A percentile compares a stretch with the other conserved stretches of the same genome.
These are phyloP conservation scores for Cheilosia scutellata DNA, from an alignment of 2,888 invertebrate species.

Conservation along the genomic window DNA sequence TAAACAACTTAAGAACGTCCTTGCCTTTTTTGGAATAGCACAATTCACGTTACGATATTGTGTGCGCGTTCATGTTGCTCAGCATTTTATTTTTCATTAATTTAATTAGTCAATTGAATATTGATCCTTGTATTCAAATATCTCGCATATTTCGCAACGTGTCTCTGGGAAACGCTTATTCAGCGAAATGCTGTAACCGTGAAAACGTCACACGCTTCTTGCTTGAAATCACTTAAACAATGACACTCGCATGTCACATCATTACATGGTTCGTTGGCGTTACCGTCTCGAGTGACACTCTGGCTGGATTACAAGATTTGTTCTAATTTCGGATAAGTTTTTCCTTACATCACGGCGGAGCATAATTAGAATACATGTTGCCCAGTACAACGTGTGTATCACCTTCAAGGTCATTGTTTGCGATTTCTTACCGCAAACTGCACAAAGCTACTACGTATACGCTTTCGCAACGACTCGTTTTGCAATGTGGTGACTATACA, in stretches of 20 bases:
- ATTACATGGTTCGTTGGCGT: slow-evolving; percentile 59
- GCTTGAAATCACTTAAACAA: slow-evolving; percentile 47
- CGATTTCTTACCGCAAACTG: slow-evolving; percentile 48
- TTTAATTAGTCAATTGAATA: slow-evolving; percentile 70
- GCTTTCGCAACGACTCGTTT: slow-evolving; percentile 41
- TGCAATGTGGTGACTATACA: slow-evolving; percentile 35
- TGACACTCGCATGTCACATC: slow-evolving; percentile 61
- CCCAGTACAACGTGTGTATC: slow-evolving; percentile 46
- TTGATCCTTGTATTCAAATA: slow-evolving; percentile 75
- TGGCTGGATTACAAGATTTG: slow-evolving; percentile 30
- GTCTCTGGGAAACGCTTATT: slow-evolving; percentile 25
- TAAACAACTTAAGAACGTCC: slow-evolving; percentile 69
- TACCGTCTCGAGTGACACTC: slow-evolving; percentile 33
- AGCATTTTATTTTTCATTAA: slow-evolving; percentile 35
- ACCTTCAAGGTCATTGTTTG: slow-evolving; percentile 63
- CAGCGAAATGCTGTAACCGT: slow-evolving; percentile 59
- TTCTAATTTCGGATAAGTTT: slow-evolving; percentile 33
- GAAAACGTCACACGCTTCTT: slow-evolving; percentile 62
- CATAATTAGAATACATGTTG: slow-evolving; percentile 58
- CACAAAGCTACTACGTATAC: slow-evolving; percentile 6
- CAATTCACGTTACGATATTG: slow-evolving; percentile 18
- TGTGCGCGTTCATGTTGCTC: slow-evolving; percentile 39
- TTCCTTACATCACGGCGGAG: slow-evolving; percentile 16
- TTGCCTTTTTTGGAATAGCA: slow-evolving; percentile 72
- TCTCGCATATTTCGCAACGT: slow-evolving; percentile 44